A percentile compares a stretch with the other conserved stretches of the same genome.
phyloP scores from a whole-genome alignment of 2,113 vertebrate genomes.

The Trogon surrucura region DNA sequence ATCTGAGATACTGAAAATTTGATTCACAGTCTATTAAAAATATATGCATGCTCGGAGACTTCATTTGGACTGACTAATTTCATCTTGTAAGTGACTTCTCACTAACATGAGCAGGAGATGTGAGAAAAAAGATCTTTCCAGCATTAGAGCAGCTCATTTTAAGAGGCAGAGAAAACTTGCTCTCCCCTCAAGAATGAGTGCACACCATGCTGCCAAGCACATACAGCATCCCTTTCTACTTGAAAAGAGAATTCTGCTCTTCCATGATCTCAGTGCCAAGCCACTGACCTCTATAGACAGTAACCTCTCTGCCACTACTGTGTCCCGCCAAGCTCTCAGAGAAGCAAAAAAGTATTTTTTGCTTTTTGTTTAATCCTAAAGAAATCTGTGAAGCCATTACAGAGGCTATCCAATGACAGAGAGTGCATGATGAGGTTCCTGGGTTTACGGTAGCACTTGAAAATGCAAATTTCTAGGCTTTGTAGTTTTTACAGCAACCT shows the following conservation, averaged over 20 bases:
- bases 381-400: not conserved
- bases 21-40: not conserved
- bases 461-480: not conserved
- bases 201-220: accelerated
- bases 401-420: not conserved
- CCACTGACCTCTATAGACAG: not conserved
- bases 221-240: not conserved
- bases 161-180: not conserved
- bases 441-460: not conserved
- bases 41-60: not conserved
- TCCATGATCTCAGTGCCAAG: not conserved
- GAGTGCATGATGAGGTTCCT: not conserved
- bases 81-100: not conserved
- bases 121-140: not conserved
- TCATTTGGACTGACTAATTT: not conserved
- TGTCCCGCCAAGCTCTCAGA: not conserved
- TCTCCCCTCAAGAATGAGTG: not conserved
- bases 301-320: not conserved
- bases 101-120: not conserved
- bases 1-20: not conserved
- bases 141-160: not conserved
- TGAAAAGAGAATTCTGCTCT: not conserved
- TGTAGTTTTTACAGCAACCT: not conserved
- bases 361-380: not conserved
- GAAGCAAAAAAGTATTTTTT: not conserved